These are phyloP conservation scores for Oopsacas minuta DNA, from an alignment of 37 sponge, comb jelly and placozoan species.

Conservation along the genomic window DNA sequence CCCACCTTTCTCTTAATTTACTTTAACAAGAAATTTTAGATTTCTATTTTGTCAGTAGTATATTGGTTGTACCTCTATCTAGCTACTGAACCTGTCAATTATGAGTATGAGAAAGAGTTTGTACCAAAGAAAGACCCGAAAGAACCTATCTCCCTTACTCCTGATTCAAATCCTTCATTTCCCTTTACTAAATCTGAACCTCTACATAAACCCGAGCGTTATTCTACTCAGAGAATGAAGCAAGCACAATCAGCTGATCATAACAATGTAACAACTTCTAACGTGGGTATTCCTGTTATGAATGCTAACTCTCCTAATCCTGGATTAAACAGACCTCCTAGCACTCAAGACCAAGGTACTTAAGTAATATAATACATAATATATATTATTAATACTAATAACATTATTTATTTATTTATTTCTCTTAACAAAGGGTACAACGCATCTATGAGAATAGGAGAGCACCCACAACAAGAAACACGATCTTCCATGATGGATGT, in stretches of 20 bases:
- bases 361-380: too few relatives aligned
- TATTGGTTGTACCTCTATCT: too few relatives aligned
- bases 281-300: background rate
- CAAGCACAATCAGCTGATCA: background rate
- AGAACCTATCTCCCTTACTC: background rate
- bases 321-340: too few relatives aligned
- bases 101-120: background rate
- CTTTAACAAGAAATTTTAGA: too few relatives aligned
- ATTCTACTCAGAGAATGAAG: background rate
- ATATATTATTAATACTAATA: too few relatives aligned
- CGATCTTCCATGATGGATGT: background rate
- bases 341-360: background rate
- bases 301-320: background rate
- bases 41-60: too few relatives aligned
- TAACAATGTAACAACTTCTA: background rate
- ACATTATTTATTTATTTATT: too few relatives aligned
- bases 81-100: too few relatives aligned
- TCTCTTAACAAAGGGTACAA: background rate
- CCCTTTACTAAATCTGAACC: background rate
- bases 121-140: background rate
- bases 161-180: background rate
- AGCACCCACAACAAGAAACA: background rate
- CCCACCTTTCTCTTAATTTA: too few relatives aligned
- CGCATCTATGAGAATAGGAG: background rate
- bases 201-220: background rate